These are phyloP conservation scores for Engystomops pustulosus DNA, from an alignment of 2,113 vertebrate species.

Conservation along the genomic window DNA sequence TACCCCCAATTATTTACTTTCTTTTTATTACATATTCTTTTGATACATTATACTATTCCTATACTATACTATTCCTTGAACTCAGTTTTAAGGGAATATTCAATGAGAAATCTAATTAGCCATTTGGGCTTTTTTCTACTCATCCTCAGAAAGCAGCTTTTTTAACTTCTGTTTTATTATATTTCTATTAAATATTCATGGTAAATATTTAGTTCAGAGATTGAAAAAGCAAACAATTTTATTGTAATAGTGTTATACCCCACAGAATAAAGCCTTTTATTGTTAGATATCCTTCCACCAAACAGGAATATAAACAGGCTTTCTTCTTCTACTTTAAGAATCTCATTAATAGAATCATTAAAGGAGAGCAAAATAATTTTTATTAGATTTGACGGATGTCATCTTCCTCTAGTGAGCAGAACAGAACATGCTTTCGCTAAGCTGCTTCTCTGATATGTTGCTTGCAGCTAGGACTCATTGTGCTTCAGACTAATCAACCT, in stretches of 20 bases:
- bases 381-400: constrained; percentile 36
- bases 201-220: not conserved
- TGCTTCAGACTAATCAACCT: constrained; percentile 23
- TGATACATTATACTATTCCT: not conserved
- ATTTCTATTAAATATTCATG: not conserved
- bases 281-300: not conserved
- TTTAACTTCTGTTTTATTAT: not conserved
- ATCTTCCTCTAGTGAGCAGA: constrained; percentile 22
- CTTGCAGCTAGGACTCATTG: constrained; percentile 41
- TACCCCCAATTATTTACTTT: not conserved
- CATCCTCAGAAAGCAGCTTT: not conserved
- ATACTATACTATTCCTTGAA: not conserved
- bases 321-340: constrained; percentile 1
- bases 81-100: too few species aligned
- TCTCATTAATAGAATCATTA: constrained; percentile 42
- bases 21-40: not conserved
- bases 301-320: not conserved
- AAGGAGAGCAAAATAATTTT: constrained; percentile 27
- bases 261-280: not conserved
- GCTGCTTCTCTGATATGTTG: constrained; percentile 34
- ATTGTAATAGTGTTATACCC: not conserved
- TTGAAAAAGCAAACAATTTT: not conserved
- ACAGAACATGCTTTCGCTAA: constrained; percentile 34
- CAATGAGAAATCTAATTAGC: not conserved
- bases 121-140: not conserved